Conservation (phyloP, 1,140 invertebrate genomes). For the Phthorimaea operculella region DNA sequence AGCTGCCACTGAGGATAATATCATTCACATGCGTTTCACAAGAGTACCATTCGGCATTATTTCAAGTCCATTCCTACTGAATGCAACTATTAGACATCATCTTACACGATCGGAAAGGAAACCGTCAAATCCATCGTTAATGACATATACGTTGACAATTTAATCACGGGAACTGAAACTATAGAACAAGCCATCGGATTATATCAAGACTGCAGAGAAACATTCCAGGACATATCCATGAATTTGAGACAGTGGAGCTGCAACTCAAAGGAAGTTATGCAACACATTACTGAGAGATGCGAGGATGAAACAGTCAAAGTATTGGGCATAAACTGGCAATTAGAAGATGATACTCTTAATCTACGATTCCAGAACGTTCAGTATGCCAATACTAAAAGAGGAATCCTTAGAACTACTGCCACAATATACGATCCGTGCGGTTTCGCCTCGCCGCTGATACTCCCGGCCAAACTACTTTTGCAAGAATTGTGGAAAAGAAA, state of each 20-base stretch:
- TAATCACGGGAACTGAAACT: slow-evolving; percentile 14
- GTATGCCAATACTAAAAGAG: slow-evolving; percentile 10
- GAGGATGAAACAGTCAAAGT: background rate
- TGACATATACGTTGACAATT: slow-evolving; percentile 22
- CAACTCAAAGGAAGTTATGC: slow-evolving; percentile 12
- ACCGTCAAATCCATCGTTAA: slow-evolving; percentile 12
- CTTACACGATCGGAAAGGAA: slow-evolving; percentile 8
- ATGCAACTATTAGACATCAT: slow-evolving; percentile 19
- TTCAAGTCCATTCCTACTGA: slow-evolving; percentile 22
- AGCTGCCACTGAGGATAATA: slow-evolving; percentile 11
- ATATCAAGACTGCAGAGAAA: slow-evolving; percentile 12
- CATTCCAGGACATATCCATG: slow-evolving; percentile 19
- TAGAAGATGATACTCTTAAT: slow-evolving; percentile 6
- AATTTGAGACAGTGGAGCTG: slow-evolving; percentile 22
- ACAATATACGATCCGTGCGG: slow-evolving; percentile 21
- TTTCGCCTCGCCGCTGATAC: slow-evolving; percentile 13
- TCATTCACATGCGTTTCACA: slow-evolving; percentile 17
- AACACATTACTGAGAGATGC: slow-evolving; percentile 8
- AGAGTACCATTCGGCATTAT: slow-evolving; percentile 23
- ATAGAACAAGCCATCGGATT: slow-evolving; percentile 13
- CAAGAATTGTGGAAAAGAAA: slow-evolving; percentile 24
- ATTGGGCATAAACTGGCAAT: slow-evolving; percentile 13
- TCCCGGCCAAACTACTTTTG: slow-evolving; percentile 22
- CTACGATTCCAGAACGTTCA: slow-evolving; percentile 3
- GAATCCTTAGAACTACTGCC: slow-evolving; percentile 14